These are phyloP conservation scores for Tympanuchus pallidicinctus DNA, from an alignment of 2,113 vertebrate species.

Conservation along the genomic window DNA sequence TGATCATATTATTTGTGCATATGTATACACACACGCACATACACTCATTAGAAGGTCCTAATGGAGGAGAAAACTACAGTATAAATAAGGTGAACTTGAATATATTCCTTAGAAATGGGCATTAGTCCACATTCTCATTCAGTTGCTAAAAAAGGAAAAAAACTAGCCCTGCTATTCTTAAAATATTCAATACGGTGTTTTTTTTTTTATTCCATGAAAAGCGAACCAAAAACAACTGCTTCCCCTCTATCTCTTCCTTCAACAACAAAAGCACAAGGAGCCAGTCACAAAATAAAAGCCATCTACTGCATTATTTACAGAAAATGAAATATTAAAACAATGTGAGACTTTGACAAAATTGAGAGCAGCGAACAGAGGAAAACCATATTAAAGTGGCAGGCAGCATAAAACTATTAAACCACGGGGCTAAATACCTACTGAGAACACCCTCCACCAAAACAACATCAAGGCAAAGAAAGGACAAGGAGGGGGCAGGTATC, in stretches of 20 bases:
- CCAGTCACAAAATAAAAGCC: conserved; percentile 41
- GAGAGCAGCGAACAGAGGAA: conserved; percentile 27
- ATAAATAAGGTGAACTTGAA: conserved; percentile 44
- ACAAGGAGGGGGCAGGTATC: not conserved
- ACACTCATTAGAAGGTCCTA: conserved; percentile 2
- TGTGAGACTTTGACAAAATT: conserved; percentile 21
- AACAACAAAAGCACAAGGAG: not conserved
- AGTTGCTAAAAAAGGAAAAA: not conserved
- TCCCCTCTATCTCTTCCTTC: conserved; percentile 6
- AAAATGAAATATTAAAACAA: conserved; percentile 53
- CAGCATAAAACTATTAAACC: not conserved
- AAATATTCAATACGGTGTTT: not conserved
- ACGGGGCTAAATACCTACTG: not conserved
- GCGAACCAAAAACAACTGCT: not conserved
- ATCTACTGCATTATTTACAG: conserved; percentile 65
- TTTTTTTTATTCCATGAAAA: conserved; percentile 5
- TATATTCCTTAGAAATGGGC: not conserved
- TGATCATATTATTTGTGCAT: not conserved
- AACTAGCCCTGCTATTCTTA: conserved; percentile 10
- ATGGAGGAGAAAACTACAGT: not conserved
- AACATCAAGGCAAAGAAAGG: not conserved
- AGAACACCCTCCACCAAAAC: conserved; percentile 1
- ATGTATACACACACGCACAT: not conserved
- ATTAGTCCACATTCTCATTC: not conserved
- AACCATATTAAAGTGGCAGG: not conserved